Evolutionary conservation across 2,888 invertebrate species (phyloP), one percentile per base, ranked within the genome.

Genomic region (Diogma glabrata): DNA sequence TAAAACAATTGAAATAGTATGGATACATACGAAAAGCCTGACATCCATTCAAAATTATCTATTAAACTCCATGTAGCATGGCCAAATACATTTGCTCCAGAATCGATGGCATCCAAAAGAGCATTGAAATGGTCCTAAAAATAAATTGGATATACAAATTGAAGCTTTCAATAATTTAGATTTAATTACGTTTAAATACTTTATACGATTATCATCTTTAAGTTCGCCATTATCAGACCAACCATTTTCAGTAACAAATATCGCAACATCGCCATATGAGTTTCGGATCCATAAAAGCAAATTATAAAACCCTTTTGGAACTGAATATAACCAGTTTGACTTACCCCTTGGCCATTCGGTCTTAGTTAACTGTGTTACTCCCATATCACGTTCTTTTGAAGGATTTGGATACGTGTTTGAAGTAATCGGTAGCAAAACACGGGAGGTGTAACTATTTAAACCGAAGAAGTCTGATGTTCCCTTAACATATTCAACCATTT

Each of bases 31-130:
- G 43, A 22, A 59, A 77, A 82, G 22, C 81, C 82, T 40, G 60
- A 58, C 10, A 62, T 63, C 80, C 81, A 82, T 62, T 82, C 81
- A 58, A 82, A 79, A 57, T 77, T 79, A 58, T 84, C 84, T 60
- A 82, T 71, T 4, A 83, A 63, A 26, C 77, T 77, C 79, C 81
- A 80, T 1, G 72, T 73, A 1, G 74, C 72, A 59, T 80, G 82
- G 0, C 74, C 77, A 52, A 58, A 63, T 1, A 77, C 61, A 56
- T 75, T 66, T 51, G 72, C 74, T 0, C 62, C 48, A 23, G 72
- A 73, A 1, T 46, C 46, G 16, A 24, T 46, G 10, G 46, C 46
- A 3, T 26, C 8, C 3, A 46, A 16, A 4, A 6, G 56, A 0
- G 76, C 76, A 47, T 74, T 67, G 16, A 75, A 46, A 16, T 46